phyloP scores from a whole-genome alignment of 2,113 vertebrate genomes.

The Lanius collurio region DNA sequence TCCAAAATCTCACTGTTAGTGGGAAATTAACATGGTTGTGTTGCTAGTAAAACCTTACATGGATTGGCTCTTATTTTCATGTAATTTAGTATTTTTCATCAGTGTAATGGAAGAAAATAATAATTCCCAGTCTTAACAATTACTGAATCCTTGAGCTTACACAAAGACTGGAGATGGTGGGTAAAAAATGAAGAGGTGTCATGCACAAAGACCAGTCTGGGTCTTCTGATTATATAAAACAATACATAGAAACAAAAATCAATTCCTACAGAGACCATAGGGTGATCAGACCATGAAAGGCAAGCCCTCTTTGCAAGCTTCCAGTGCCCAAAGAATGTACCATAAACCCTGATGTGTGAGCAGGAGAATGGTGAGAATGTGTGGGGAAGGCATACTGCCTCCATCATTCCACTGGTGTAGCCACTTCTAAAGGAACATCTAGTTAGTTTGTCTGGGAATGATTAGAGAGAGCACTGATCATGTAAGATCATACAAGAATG shows the following conservation, averaged over 20 bases:
- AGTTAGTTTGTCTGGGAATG: slow-evolving; percentile 22
- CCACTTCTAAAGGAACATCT: slow-evolving; percentile 23
- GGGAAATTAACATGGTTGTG: neutral
- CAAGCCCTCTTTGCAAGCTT: neutral
- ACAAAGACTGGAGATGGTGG: neutral
- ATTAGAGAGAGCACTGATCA: slow-evolving; percentile 51
- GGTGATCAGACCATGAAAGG: neutral
- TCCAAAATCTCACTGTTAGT: neutral
- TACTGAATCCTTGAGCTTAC: neutral
- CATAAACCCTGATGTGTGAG: neutral
- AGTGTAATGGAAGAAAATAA: neutral
- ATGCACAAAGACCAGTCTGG: neutral
- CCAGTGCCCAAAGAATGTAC: neutral
- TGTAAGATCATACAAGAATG: slow-evolving; percentile 35
- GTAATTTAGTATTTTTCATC: neutral
- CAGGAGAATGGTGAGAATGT: neutral
- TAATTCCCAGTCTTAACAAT: neutral
- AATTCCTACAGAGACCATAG: neutral
- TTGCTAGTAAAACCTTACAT: neutral
- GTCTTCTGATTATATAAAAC: neutral
- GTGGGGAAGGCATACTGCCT: neutral
- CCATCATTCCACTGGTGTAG: neutral
- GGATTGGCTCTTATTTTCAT: neutral
- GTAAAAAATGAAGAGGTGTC: neutral
- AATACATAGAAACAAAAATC: neutral